Base-by-base conservation (phyloP, 2,797 vertebrate species). In the Rhadinocentrus ornatus region DNA sequence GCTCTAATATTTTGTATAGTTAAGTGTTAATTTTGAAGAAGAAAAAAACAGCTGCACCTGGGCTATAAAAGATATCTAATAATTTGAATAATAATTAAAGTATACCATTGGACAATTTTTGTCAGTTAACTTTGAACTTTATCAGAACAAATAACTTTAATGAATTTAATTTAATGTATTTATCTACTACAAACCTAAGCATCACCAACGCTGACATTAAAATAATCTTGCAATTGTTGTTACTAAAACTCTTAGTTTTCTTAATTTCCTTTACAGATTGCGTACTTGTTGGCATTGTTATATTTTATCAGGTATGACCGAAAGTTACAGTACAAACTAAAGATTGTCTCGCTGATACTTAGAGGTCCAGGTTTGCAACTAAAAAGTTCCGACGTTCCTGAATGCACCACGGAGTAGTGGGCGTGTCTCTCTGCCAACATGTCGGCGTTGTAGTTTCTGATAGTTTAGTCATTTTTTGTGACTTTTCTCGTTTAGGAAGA, bases 341-440 rank as follows among this genome's bases (percentile, higher is more conserved):
- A 31, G 7, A 31, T 31, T 1, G 31, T 31, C 3, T 31, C 16
- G 15, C 4, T 2, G 13, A 16, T 41, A 44, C 46, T 50, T 24
- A n/a, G n/a, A n/a, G n/a, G 18, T 56, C 44, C 34, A n/a, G 13
- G 8, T 37, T 24, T 2, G 12, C 0, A 0, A 0, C 0, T 0
- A 8, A 52, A 31, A 0, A 66, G 69, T 68, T 83, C 78, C 86
- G 16, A 82, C 6, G 2, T 0, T 1, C 20, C 15, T 71, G 52
- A 91, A 90, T 0, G 84, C 83, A 60, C 27, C 86, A 26, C 2
- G 2, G 37, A 1, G 7, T 8, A 50, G 39, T 81, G 86, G 89
- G 88, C 86, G 90, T 89, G 84, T 66, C 29, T 75, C 7, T 37
- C 29, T 7, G 0, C 46, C 81, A 91, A 88, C 81, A 90, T 91